Evolutionary conservation across 2,888 invertebrate species (phyloP), one percentile per base, ranked within the genome.

Genomic region (Amitus sp.): DNA sequence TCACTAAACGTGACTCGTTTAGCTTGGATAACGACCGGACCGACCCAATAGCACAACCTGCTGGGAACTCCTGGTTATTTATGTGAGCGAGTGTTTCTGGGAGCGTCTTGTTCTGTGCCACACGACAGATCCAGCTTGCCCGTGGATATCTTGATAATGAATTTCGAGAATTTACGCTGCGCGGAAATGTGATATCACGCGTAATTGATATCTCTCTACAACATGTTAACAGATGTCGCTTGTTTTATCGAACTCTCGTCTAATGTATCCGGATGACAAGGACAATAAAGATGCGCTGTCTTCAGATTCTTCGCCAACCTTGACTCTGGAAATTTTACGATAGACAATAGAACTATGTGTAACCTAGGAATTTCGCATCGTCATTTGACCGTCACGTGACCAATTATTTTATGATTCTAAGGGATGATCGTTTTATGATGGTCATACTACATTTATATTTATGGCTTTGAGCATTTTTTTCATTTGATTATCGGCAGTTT

Each of bases 1-100:
- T 63, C 63, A 49, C 37, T 53, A 58, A 66, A 60, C 63, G 66
- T 63, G 66, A 63, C 62, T 66, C 62, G 62, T 50, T 62, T 52
- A 20, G 34, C 60, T 47, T 45, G 54, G 54, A 50, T 59, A 60
- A 63, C 63, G 62, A 62, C 62, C 54, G 15, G 27, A 23, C 23
- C 30, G 55, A 61, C 51, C 55, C 48, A 55, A 55, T 60, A 42
- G 54, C 55, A 47, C 50, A 55, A 47, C 51, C 34, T 45, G 50
- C 37, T 37, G 37, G 37, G 37, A 37, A 37, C 54, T 54, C 54
- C 20, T 39, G 49, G 37, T 50, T 54, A 52, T 58, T 58, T 58
- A 58, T 47, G 54, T 39, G 46, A 45, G 40, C 19, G 13, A 18
- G 20, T 7, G 45, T 5, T 17, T 42, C 42, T 15, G n/a, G 19